Conservation (phyloP, 1,140 invertebrate species). For the Danaus melanippus region DNA sequence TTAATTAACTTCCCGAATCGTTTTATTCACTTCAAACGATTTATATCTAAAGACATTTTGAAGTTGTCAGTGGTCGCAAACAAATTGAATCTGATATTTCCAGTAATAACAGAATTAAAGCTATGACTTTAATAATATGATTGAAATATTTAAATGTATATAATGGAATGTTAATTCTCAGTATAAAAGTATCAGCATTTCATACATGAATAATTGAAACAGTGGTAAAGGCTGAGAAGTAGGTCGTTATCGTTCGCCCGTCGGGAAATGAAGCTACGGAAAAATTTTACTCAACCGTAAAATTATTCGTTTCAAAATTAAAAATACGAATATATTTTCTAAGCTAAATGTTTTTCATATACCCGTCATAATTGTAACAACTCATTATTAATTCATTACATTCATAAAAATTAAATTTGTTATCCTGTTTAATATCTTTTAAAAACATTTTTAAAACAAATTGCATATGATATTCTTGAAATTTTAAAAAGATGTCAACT, state of each 20-base stretch:
- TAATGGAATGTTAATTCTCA: slow-evolving; percentile 1
- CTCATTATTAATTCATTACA: too few relatives aligned
- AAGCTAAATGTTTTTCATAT: too few relatives aligned
- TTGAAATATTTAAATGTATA: not conserved
- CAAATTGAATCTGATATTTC: too few relatives aligned
- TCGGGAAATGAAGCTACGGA: slow-evolving; percentile 47
- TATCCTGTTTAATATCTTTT: too few relatives aligned
- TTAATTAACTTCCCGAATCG: slow-evolving; percentile 18
- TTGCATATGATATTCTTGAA: too few relatives aligned
- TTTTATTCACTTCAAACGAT: slow-evolving; percentile 16
- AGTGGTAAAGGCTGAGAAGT: slow-evolving; percentile 46
- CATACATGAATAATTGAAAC: slow-evolving; percentile 61
- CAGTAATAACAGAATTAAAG: too few relatives aligned
- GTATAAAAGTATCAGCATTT: slow-evolving; percentile 23
- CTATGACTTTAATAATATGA: slow-evolving; percentile 1
- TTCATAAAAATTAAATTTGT: too few relatives aligned
- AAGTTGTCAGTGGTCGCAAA: not conserved
- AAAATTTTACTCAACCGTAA: slow-evolving; percentile 43
- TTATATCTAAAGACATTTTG: slow-evolving; percentile 8
- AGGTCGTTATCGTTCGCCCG: slow-evolving; percentile 49
- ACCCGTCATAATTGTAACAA: too few relatives aligned
- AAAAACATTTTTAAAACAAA: too few relatives aligned
- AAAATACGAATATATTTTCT: too few relatives aligned
- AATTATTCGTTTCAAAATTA: slow-evolving; percentile 30
- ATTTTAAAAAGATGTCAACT: too few relatives aligned